A percentile compares a stretch with the other conserved stretches of the same genome.
Evolutionary conservation across 1,140 invertebrate species (phyloP).

Genomic region (Pachyrhynchus sulphureomaculatus): DNA sequence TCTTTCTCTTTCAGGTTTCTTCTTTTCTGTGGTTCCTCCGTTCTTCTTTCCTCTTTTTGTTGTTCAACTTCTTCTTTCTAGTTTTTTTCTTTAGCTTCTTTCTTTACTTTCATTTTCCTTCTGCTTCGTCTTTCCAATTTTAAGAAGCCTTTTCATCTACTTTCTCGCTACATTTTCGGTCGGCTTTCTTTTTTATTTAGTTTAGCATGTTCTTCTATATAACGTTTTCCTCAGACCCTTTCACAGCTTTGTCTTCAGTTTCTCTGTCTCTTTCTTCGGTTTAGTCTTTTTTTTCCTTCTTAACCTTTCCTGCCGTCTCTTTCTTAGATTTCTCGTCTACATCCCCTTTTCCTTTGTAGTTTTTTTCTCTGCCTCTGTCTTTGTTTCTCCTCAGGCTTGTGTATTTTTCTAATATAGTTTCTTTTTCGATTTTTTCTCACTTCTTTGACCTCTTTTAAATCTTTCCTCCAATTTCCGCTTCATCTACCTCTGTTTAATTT

Average conservation of each 20-base stretch:
- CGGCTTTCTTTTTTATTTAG: slow-evolving; percentile 3
- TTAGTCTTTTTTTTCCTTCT: slow-evolving; percentile 5
- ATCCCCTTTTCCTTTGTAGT: not conserved
- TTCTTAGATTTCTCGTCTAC: not conserved
- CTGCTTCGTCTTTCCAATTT: slow-evolving; percentile 7
- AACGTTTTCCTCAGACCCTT: slow-evolving; percentile 9
- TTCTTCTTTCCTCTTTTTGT: too few species aligned
- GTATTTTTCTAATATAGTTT: slow-evolving; percentile 31
- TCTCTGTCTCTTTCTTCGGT: slow-evolving; percentile 12
- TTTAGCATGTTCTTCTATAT: slow-evolving; percentile 9
- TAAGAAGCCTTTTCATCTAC: slow-evolving; percentile 7
- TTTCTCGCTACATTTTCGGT: slow-evolving; percentile 2
- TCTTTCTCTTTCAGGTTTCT: too few species aligned
- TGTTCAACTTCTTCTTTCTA: too few species aligned
- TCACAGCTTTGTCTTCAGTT: slow-evolving; percentile 5
- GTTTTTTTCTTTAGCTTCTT: too few species aligned
- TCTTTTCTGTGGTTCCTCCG: too few species aligned
- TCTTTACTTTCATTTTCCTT: slow-evolving; percentile 21
- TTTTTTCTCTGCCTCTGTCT: not conserved
- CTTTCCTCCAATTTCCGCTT: slow-evolving; percentile 18
- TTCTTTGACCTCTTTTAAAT: slow-evolving; percentile 32
- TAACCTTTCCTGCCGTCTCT: not conserved
- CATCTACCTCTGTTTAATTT: slow-evolving; percentile 28
- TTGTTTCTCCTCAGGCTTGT: slow-evolving; percentile 17
- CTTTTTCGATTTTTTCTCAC: slow-evolving; percentile 30